Conservation (phyloP, 1,140 invertebrate genomes). For the Zaprionus taronus region DNA sequence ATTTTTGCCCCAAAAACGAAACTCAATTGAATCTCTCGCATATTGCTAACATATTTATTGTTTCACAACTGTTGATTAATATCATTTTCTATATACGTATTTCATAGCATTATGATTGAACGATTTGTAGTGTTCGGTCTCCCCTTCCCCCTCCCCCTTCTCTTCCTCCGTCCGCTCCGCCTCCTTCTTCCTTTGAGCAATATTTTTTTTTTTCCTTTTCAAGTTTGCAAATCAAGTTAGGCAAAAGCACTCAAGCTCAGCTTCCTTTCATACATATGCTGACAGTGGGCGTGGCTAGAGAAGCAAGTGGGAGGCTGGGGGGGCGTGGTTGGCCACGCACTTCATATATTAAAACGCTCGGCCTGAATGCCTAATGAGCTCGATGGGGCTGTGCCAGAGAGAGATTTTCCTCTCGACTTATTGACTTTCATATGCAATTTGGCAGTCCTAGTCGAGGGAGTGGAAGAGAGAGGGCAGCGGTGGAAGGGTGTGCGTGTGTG, state of each 20-base stretch:
- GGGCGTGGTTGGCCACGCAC: constrained; percentile 31
- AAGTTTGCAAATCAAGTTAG: constrained; percentile 6
- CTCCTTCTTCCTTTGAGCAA: neutral
- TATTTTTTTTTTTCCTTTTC: neutral
- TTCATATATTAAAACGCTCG: constrained; percentile 58
- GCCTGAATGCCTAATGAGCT: constrained; percentile 71
- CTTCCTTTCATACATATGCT: constrained; percentile 19
- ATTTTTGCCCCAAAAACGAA: no score
- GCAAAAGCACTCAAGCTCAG: neutral
- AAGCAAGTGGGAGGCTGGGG: neutral
- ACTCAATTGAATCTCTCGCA: neutral
- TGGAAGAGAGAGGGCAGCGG: neutral
- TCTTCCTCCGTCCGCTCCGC: neutral
- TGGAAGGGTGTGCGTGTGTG: constrained; percentile 14
- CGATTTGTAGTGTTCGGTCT: neutral
- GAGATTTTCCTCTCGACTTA: constrained; percentile 61
- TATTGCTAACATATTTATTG: constrained; percentile 1
- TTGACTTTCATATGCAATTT: constrained; percentile 81
- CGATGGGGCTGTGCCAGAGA: constrained; percentile 25
- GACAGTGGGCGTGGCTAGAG: constrained; percentile 30
- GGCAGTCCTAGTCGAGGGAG: constrained; percentile 40
- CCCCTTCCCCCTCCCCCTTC: no score
- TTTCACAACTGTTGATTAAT: neutral
- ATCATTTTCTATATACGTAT: constrained; percentile 2
- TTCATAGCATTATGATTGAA: constrained; percentile 1